phyloP scores from a whole-genome alignment of 1,140 invertebrate genomes.

The Chrysoperla carnea region DNA sequence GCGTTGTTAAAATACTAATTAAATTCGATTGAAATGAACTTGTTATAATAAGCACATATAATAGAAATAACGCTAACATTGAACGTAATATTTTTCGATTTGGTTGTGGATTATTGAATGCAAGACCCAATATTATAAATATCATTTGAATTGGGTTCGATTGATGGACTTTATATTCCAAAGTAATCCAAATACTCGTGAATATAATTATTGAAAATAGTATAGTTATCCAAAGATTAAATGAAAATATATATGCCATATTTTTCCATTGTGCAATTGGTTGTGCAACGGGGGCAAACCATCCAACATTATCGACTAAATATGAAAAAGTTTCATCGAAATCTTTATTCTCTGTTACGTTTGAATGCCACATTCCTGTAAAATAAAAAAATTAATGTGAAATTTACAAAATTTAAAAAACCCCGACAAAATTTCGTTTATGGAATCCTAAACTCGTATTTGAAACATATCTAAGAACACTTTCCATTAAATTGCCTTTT shows the following conservation, averaged over 20 bases:
- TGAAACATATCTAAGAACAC: too few species aligned
- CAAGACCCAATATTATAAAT: background rate
- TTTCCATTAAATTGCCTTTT: too few species aligned
- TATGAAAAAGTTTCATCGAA: background rate
- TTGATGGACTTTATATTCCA: background rate
- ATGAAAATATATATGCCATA: background rate
- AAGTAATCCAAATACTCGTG: background rate
- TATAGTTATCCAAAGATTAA: background rate
- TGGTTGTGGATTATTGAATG: background rate
- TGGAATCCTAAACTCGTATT: too few species aligned
- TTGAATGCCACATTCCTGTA: background rate
- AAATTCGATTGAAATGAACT: background rate
- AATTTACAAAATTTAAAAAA: too few species aligned
- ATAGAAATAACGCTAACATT: too few species aligned
- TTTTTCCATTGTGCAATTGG: background rate
- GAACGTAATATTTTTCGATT: too few species aligned
- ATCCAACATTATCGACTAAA: background rate
- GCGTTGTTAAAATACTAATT: background rate
- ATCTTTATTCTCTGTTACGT: background rate
- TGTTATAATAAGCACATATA: background rate
- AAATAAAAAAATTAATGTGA: too few species aligned
- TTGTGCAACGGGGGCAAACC: background rate
- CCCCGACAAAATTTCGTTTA: too few species aligned
- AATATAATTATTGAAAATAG: background rate
- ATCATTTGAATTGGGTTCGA: background rate